Conservation (phyloP, 92 coral and sea anemone species). For the Actinernus sp. region DNA sequence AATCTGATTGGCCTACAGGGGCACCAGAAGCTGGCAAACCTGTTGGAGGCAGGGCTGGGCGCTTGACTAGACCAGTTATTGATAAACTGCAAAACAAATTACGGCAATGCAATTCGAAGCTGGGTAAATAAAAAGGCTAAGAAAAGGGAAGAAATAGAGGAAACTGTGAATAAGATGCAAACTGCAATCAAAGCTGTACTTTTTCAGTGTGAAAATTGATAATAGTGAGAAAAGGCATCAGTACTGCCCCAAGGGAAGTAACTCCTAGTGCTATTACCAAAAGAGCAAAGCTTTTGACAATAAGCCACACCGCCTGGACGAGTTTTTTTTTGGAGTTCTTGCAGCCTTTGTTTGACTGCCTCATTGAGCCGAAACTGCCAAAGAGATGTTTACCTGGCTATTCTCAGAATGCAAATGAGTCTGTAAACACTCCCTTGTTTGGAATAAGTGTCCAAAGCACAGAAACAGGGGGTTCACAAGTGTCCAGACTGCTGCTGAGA, state of each 20-base stretch:
- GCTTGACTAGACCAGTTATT: slow-evolving; percentile 22
- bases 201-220: slow-evolving; percentile 1
- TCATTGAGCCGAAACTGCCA: slow-evolving; percentile 17
- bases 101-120: slow-evolving; percentile 26
- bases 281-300: too few species aligned
- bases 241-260: slow-evolving; percentile 16
- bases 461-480: slow-evolving; percentile 38
- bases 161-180: slow-evolving; percentile 31
- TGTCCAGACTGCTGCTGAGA: slow-evolving; percentile 27
- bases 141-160: slow-evolving; percentile 5
- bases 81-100: slow-evolving; percentile 28
- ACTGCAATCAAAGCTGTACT: slow-evolving; percentile 42
- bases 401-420: slow-evolving; percentile 57
- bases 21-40: slow-evolving; percentile 23
- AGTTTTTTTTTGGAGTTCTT: background rate
- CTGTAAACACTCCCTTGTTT: slow-evolving; percentile 49
- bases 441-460: slow-evolving; percentile 57
- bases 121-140: slow-evolving; percentile 14
- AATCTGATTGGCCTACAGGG: slow-evolving; percentile 19
- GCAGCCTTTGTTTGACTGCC: background rate
- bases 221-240: slow-evolving; percentile 10
- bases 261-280: slow-evolving; percentile 26
- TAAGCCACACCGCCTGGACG: too few species aligned
- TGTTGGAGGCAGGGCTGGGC: slow-evolving; percentile 10
- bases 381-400: slow-evolving; percentile 40